Percentiles rank a stretch among this genome's conserved stretches.
phyloP scores from a whole-genome alignment of 2,888 invertebrate genomes.

The Leptura quadrifasciata region DNA sequence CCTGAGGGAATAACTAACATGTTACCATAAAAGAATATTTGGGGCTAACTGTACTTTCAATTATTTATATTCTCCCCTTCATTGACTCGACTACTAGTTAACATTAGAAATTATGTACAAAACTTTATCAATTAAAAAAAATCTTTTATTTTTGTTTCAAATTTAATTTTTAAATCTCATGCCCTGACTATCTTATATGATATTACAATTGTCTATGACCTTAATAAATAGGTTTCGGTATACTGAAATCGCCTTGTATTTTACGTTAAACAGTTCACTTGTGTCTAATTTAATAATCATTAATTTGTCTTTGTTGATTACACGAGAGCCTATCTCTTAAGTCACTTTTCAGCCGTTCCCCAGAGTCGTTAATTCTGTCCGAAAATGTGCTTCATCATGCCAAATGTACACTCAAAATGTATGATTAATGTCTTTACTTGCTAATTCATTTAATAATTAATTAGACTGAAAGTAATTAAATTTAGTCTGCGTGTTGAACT shows the following conservation, averaged over 20 bases:
- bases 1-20: too few species aligned
- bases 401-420: neutral
- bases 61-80: too few species aligned
- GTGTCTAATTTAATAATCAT: neutral
- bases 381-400: constrained; percentile 16
- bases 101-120: too few species aligned
- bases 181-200: too few species aligned
- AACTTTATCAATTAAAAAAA: too few species aligned
- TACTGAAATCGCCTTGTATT: neutral
- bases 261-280: neutral
- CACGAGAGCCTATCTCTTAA: neutral
- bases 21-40: too few species aligned
- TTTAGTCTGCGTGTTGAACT: constrained; percentile 8
- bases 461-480: constrained; percentile 21
- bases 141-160: too few species aligned
- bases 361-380: neutral
- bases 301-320: neutral
- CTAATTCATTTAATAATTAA: constrained; percentile 28
- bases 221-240: too few species aligned
- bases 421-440: constrained; percentile 16
- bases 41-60: too few species aligned
- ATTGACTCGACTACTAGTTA: too few species aligned
- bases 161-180: too few species aligned
- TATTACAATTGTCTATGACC: too few species aligned
- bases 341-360: neutral